Conservation (phyloP, 2,888 invertebrate genomes). For the Phaedon cochleariae region DNA sequence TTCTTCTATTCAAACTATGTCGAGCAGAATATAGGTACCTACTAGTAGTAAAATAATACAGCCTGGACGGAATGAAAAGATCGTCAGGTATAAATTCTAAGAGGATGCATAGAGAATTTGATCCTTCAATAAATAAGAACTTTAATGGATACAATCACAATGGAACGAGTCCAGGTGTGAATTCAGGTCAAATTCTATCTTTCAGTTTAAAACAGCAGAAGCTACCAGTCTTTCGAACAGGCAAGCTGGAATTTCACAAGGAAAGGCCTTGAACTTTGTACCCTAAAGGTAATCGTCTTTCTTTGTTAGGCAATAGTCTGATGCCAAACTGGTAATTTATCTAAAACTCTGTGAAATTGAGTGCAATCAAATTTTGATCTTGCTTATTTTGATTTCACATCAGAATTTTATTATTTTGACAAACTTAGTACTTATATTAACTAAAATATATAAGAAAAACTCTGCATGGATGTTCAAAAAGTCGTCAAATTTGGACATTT, state of each 20-base stretch:
- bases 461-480: no score
- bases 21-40: constrained; percentile 23
- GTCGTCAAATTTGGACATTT: no score
- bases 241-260: background rate
- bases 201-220: constrained; percentile 13
- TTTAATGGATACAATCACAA: constrained; percentile 39
- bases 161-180: constrained; percentile 44
- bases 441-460: no score
- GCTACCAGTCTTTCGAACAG: background rate
- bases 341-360: no score
- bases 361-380: no score
- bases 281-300: no score
- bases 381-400: no score
- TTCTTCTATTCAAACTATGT: constrained; percentile 8
- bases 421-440: no score
- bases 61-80: constrained; percentile 26
- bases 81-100: constrained; percentile 36
- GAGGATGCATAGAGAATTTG: constrained; percentile 46
- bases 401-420: no score
- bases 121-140: constrained; percentile 41
- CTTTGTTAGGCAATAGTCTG: no score
- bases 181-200: constrained; percentile 41
- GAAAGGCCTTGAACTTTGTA: background rate
- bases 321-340: no score
- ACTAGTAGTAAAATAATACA: constrained; percentile 19